These are phyloP conservation scores for Pardosa pseudoannulata DNA, from an alignment of 2,888 invertebrate species.

Conservation along the genomic window DNA sequence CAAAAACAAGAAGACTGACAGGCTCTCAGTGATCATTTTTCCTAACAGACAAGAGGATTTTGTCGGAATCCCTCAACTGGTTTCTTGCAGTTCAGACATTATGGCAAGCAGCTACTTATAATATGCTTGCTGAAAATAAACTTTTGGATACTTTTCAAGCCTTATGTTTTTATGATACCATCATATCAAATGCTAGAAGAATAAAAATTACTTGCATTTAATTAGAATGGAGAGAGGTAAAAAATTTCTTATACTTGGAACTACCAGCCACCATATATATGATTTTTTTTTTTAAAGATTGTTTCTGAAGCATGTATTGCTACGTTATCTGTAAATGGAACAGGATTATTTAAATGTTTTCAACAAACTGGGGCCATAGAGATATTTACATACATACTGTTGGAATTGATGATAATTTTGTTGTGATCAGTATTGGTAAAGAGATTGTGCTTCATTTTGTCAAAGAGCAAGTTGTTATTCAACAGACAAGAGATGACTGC, in stretches of 20 bases:
- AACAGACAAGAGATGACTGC: background rate
- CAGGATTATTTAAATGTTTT: background rate
- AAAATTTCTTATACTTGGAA: background rate
- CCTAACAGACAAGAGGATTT: no score
- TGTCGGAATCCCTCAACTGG: background rate
- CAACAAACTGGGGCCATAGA: background rate
- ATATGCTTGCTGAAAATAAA: slow-evolving; percentile 16
- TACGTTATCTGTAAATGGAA: background rate
- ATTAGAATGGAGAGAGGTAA: background rate
- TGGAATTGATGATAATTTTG: background rate
- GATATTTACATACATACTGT: background rate
- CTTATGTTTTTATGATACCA: background rate
- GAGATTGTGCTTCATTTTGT: background rate
- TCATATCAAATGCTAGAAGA: slow-evolving; percentile 1
- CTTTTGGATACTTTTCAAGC: slow-evolving; percentile 15
- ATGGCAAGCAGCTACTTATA: slow-evolving; percentile 17
- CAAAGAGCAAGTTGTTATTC: background rate
- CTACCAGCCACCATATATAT: slow-evolving; percentile 4
- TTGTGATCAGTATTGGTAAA: background rate
- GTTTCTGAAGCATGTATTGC: background rate
- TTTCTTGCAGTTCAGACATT: background rate
- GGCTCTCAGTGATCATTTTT: no score
- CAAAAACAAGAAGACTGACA: no score
- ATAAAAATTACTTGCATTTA: slow-evolving; percentile 5
- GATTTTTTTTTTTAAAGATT: background rate